These are phyloP conservation scores for Pseudochirops corinnae DNA, from an alignment of 2,797 vertebrate genomes.

Conservation along the genomic window DNA sequence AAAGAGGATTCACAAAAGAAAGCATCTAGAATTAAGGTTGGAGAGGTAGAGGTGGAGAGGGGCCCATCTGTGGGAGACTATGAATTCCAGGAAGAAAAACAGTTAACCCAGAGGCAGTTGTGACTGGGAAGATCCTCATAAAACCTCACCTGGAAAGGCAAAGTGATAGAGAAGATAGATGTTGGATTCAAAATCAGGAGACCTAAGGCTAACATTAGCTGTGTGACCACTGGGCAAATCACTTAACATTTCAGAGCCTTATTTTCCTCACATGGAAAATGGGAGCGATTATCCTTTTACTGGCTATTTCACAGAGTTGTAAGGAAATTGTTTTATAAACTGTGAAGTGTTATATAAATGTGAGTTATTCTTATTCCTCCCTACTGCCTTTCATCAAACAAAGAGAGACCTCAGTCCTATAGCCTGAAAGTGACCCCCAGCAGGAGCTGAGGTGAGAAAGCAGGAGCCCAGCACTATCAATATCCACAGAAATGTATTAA, in stretches of 20 bases:
- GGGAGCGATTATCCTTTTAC: neutral
- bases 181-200: neutral
- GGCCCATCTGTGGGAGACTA: neutral
- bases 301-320: neutral
- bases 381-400: neutral
- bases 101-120: neutral
- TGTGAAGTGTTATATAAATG: neutral
- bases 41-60: neutral
- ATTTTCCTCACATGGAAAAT: neutral
- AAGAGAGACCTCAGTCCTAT: neutral
- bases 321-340: neutral
- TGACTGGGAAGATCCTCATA: neutral
- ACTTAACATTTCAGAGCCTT: neutral
- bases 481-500: neutral
- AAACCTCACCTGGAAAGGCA: neutral
- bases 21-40: neutral
- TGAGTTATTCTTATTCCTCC: neutral
- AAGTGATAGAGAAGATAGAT: neutral
- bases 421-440: neutral
- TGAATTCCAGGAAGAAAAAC: neutral
- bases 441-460: neutral
- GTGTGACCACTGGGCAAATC: neutral
- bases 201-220: neutral
- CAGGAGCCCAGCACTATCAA: neutral
- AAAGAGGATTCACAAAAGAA: neutral